Base-by-base conservation (phyloP, 23 tunicate genomes). In the Styela clava region DNA sequence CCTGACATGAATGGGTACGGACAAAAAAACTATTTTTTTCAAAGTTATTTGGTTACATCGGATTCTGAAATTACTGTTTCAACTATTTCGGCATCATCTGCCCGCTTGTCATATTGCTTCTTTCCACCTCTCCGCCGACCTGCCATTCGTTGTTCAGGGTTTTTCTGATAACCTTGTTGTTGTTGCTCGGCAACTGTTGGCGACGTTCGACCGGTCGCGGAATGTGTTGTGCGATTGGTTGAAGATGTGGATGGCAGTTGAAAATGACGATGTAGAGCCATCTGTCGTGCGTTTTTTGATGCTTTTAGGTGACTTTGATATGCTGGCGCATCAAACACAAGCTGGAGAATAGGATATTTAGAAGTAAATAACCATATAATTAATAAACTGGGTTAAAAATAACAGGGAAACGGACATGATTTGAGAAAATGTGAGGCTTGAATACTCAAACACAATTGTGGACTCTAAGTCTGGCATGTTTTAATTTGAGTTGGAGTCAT, bases 281-380 rank as follows among this genome's bases (percentile, higher is more conserved):
- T 61, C 24, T 62, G 63, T 34, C 79, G 74, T 1, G 87, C 37
- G 52, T 32, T 62, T 18, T 71, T 82, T 51, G 83, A 68, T 35
- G 68, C 37, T 33, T 81, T 86, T 34, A 91, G 77, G 64, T 91
- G 97, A 35, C 86, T 86, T 79, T 91, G 97, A 78, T 91, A 91
- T 25, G 90, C 97, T 0, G 88, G 97, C 2, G 97, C 97, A 31
- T 91, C 97, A 3, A 61, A 78, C 5, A 83, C 63, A 18, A 91
- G 91, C 88, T 87, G 86, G 12, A 35, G 30, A 81, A 81, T 19
- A 74, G 22, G 19, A 61, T 19, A 33, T 25, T 20, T 20, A 74
- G 20, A 23, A 24, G 29, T 69, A 69, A 69, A 16, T 69, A 25
- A 69, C 28, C 28, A 69, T 18, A 16, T n/a, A n/a, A n/a, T n/a